A percentile compares a stretch with the other conserved stretches of the same genome.
Evolutionary conservation across 2,888 invertebrate species (phyloP).

Genomic region (Tricholauxania praeusta): DNA sequence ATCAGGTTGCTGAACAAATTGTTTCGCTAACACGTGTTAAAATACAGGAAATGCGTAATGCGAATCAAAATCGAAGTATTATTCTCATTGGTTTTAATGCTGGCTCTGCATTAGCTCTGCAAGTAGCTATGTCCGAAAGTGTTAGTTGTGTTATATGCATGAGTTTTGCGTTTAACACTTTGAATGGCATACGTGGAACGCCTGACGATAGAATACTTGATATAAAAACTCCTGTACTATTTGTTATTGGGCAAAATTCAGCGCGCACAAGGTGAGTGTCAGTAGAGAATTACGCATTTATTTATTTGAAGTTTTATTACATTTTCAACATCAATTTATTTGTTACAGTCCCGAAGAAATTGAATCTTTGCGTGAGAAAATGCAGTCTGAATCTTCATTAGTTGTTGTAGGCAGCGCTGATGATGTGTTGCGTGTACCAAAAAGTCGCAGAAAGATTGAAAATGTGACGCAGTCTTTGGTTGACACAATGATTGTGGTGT

Average conservation of each 20-base stretch:
- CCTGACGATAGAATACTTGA: conserved; percentile 82
- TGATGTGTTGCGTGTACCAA: conserved; percentile 78
- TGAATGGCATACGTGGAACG: conserved; percentile 79
- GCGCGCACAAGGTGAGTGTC: conserved; percentile 70
- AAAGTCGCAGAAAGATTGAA: conserved; percentile 78
- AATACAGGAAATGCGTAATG: conserved; percentile 77
- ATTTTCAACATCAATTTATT: background rate
- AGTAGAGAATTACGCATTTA: background rate
- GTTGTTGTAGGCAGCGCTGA: conserved; percentile 85
- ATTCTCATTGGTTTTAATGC: conserved; percentile 83
- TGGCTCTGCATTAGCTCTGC: conserved; percentile 81
- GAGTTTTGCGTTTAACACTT: conserved; percentile 81
- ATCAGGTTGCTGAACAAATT: conserved; percentile 74
- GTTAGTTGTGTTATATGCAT: conserved; percentile 81
- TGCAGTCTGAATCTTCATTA: conserved; percentile 81
- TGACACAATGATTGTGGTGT: conserved; percentile 79
- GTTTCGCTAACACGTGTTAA: conserved; percentile 77
- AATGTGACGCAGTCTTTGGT: conserved; percentile 84
- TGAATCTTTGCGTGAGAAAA: conserved; percentile 80
- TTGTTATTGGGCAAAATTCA: conserved; percentile 83
- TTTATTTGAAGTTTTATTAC: conserved; percentile 8
- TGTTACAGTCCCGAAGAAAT: conserved; percentile 77
- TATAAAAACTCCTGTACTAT: conserved; percentile 79
- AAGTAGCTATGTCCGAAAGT: conserved; percentile 79
- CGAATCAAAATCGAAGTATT: conserved; percentile 77